Evolutionary conservation across 2,797 vertebrate genomes (phyloP).

Genomic region (Amblyopsis hoosieri): DNA sequence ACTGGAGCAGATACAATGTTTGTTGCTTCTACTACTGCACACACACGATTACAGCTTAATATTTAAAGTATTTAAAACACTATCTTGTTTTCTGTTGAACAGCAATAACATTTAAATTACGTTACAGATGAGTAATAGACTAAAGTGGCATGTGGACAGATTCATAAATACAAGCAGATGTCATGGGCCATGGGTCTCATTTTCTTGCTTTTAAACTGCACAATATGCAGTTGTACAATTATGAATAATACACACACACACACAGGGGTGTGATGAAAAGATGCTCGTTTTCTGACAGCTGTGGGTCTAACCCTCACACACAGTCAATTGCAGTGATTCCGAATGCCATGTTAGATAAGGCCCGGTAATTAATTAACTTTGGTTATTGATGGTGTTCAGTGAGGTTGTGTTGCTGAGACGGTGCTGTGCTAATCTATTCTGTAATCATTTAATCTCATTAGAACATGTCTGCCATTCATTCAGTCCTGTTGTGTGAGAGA

Average conservation of each 20-base stretch:
- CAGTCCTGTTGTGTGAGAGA: constrained; percentile 27
- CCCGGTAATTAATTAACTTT: constrained; percentile 52
- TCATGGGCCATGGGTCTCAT: background rate
- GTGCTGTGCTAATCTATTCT: constrained; percentile 44
- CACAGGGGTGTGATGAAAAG: background rate
- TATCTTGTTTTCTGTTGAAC: too few relatives aligned
- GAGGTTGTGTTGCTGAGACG: constrained; percentile 31
- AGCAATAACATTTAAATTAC: too few relatives aligned
- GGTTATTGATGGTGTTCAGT: constrained; percentile 51
- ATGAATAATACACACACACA: constrained; percentile 2
- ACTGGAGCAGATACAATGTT: too few relatives aligned
- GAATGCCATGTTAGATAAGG: constrained; percentile 44
- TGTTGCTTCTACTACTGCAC: too few relatives aligned
- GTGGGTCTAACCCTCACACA: constrained; percentile 2
- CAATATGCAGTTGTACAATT: background rate
- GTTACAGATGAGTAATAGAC: too few relatives aligned
- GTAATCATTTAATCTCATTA: constrained; percentile 58
- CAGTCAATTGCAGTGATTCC: constrained; percentile 40
- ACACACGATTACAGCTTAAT: too few relatives aligned
- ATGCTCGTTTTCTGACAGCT: constrained; percentile 1
- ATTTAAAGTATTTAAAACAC: too few relatives aligned
- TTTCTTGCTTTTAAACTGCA: background rate
- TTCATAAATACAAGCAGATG: too few relatives aligned
- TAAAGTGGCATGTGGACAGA: too few relatives aligned
- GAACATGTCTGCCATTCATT: constrained; percentile 31